These are phyloP conservation scores for Atta cephalotes DNA, from an alignment of 1,140 invertebrate genomes.

Conservation along the genomic window DNA sequence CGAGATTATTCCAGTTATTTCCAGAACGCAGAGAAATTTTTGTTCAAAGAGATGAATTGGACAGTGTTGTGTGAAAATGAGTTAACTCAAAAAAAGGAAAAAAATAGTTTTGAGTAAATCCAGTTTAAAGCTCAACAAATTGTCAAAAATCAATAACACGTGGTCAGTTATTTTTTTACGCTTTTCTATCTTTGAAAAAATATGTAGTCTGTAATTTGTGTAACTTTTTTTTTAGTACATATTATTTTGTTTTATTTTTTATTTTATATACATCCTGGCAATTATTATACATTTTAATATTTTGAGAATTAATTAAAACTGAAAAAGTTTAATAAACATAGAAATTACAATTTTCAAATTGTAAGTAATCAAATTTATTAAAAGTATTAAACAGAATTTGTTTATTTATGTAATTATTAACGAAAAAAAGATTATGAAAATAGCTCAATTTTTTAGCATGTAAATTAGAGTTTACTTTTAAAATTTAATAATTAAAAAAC, in stretches of 20 bases:
- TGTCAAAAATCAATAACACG: conserved; percentile 9
- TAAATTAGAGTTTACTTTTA: background rate
- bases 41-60: conserved; percentile 22
- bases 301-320: background rate
- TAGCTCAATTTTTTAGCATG: background rate
- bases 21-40: conserved; percentile 20
- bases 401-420: background rate
- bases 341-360: background rate
- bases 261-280: background rate
- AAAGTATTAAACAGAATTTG: background rate
- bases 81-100: background rate
- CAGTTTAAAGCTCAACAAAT: background rate
- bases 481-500: background rate
- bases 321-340: background rate
- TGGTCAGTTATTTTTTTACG: conserved; percentile 12
- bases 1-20: conserved; percentile 53
- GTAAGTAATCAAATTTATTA: background rate
- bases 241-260: background rate
- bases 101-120: background rate
- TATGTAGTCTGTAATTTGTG: background rate
- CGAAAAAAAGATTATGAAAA: background rate
- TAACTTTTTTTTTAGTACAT: background rate
- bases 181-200: background rate
- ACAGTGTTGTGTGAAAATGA: conserved; percentile 3
- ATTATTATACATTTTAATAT: background rate